Conservation (phyloP, 2,888 invertebrate species). For the Lutraria lutraria region DNA sequence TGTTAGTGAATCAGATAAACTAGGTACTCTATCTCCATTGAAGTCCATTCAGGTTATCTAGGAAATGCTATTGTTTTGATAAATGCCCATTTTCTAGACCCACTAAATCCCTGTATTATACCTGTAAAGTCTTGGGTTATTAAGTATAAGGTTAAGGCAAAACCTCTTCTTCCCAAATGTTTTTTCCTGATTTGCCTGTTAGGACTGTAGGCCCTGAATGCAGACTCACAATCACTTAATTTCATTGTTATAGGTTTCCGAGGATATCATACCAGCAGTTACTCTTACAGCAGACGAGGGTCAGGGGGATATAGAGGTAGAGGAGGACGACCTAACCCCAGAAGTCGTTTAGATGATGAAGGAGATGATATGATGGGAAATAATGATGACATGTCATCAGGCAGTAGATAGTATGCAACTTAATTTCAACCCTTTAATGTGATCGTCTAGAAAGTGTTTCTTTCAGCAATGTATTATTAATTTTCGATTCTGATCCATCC, state of each 20-base stretch:
- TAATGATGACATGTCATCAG: conserved; percentile 30
- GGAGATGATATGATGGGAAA: conserved; percentile 73
- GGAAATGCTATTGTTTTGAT: too few relatives aligned
- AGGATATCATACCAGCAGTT: conserved; percentile 32
- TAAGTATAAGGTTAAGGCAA: too few relatives aligned
- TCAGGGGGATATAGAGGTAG: conserved; percentile 43
- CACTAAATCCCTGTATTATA: too few relatives aligned
- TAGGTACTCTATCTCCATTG: too few relatives aligned
- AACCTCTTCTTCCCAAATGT: background rate
- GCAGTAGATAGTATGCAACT: conserved; percentile 65
- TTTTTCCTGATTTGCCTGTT: background rate
- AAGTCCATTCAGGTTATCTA: too few relatives aligned
- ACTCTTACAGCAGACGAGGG: conserved; percentile 10
- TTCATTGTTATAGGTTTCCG: conserved; percentile 28
- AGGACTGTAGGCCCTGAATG: background rate
- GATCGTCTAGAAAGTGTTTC: background rate
- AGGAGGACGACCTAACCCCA: conserved; percentile 62
- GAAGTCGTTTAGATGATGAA: conserved; percentile 69
- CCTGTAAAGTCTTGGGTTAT: too few relatives aligned
- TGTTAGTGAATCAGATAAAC: too few relatives aligned
- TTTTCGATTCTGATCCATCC: background rate
- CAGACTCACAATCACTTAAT: background rate
- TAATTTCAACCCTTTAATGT: background rate
- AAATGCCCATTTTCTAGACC: too few relatives aligned
- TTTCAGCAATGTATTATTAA: background rate